A percentile compares a stretch with the other conserved stretches of the same genome.
These are phyloP conservation scores for Epinotia demarniana DNA, from an alignment of 2,888 invertebrate species.

Conservation along the genomic window DNA sequence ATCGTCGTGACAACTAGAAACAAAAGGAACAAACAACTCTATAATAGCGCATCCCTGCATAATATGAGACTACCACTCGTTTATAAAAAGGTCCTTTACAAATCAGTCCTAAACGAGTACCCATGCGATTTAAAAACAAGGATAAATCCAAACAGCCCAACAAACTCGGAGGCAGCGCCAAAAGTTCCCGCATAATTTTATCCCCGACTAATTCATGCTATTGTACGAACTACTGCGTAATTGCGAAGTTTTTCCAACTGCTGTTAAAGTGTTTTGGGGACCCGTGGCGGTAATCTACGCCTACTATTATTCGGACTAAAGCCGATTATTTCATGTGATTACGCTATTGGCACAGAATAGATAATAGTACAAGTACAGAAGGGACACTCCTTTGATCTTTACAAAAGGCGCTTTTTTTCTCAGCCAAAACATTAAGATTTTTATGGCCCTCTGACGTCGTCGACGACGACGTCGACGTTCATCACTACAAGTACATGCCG, in stretches of 20 bases:
- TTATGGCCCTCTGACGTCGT: too few species aligned
- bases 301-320: not conserved
- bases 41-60: not conserved
- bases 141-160: constrained; percentile 39
- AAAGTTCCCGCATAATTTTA: constrained; percentile 36
- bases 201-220: constrained; percentile 35
- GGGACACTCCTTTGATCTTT: too few species aligned
- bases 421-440: too few species aligned
- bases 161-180: constrained; percentile 18
- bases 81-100: not conserved
- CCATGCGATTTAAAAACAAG: constrained; percentile 31
- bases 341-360: too few species aligned
- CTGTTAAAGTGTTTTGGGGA: constrained; percentile 19
- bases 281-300: not conserved
- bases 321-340: not conserved
- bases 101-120: not conserved
- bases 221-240: constrained; percentile 37
- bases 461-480: too few species aligned
- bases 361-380: too few species aligned
- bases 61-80: too few species aligned
- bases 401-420: too few species aligned
- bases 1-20: too few species aligned
- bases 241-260: constrained; percentile 40
- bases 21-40: too few species aligned
- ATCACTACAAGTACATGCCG: too few species aligned